Base-by-base conservation (phyloP, 2,113 vertebrate genomes). In the Serinus canaria region DNA sequence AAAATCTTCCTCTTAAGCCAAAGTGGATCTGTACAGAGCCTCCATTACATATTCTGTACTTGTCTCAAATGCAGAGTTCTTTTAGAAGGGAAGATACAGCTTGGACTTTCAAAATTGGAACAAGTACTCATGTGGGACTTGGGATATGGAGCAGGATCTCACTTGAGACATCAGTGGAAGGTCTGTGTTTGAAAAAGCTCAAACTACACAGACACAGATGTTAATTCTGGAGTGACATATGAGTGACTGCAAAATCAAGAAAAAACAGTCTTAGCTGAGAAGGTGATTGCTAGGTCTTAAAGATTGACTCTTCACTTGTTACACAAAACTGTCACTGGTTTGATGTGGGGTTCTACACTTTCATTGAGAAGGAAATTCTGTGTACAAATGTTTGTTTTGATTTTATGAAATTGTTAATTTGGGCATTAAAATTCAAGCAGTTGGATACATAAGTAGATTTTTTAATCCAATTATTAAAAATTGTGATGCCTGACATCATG, bases 81-180 rank as follows among this genome's bases (percentile, higher is more conserved):
- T 84, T 85, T 33, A 46, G 74, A 62, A 62, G 50, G 31, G 56
- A 70, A 83, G 50, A 58, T 25, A 39, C 10, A 68, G 50, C 66
- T 79, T 89, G 84, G 84, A 87, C 87, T 91, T 80, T 69, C 49
- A 87, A 79, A 95, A 87, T 3, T 91, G 84, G 82, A 85, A 74
- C 67, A 90, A 91, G 53, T 56, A 63, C 47, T 94, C 83, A 73
- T 60, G 43, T 66, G 87, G 75, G 91, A 94, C 28, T 56, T 46
- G 24, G 33, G 77, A 83, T 76, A 9, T 59, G 70, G 74, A 95
- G 30, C 81, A 85, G 17, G 43, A 56, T 89, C 53, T 91, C 82
- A 47, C 39, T 88, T 37, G 87, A 91, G 78, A 85, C 63, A 35
- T 12, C 46, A 76, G 20, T 27, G 16, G n/a, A 84, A 82, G 46